Percentiles rank a stretch among this genome's conserved stretches.
These are phyloP conservation scores for Oxytorus armatus DNA, from an alignment of 2,888 invertebrate genomes.

Conservation along the genomic window DNA sequence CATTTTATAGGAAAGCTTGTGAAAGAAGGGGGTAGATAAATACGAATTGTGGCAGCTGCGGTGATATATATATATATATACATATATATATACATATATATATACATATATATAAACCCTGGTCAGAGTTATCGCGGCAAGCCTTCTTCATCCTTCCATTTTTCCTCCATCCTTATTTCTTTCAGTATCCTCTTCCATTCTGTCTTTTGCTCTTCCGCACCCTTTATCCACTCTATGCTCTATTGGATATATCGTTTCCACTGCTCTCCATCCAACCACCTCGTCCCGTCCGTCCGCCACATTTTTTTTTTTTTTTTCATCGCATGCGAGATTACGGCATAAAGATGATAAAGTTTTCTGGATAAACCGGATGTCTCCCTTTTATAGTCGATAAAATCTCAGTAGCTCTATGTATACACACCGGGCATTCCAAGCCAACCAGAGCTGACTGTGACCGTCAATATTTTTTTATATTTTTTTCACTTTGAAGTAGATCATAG, in stretches of 20 bases:
- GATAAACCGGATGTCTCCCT: slow-evolving; percentile 57
- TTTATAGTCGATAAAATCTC: slow-evolving; percentile 73
- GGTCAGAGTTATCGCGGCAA: slow-evolving; percentile 70
- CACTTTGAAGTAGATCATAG: no score
- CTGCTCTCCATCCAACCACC: slow-evolving; percentile 46
- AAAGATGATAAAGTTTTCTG: slow-evolving; percentile 72
- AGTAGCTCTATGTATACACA: slow-evolving; percentile 64
- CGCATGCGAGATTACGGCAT: slow-evolving; percentile 69
- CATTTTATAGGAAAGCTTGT: slow-evolving; percentile 52
- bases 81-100: slow-evolving; percentile 21
- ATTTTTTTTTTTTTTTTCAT: slow-evolving; percentile 19
- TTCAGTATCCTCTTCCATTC: slow-evolving; percentile 21
- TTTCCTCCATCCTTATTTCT: slow-evolving; percentile 33
- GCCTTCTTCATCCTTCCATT: slow-evolving; percentile 45
- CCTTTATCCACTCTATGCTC: slow-evolving; percentile 51
- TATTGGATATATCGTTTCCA: slow-evolving; percentile 53
- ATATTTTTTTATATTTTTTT: no score
- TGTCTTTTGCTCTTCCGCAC: slow-evolving; percentile 43
- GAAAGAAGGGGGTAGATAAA: neutral
- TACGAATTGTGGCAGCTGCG: slow-evolving; percentile 34
- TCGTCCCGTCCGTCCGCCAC: slow-evolving; percentile 19
- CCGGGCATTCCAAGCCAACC: no score
- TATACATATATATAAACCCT: slow-evolving; percentile 41
- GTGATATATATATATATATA: neutral
- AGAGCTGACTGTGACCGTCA: no score